Evolutionary conservation across 2,113 vertebrate species (phyloP), one percentile per base, ranked within the genome.

Genomic region (Myiozetetes cayanensis): DNA sequence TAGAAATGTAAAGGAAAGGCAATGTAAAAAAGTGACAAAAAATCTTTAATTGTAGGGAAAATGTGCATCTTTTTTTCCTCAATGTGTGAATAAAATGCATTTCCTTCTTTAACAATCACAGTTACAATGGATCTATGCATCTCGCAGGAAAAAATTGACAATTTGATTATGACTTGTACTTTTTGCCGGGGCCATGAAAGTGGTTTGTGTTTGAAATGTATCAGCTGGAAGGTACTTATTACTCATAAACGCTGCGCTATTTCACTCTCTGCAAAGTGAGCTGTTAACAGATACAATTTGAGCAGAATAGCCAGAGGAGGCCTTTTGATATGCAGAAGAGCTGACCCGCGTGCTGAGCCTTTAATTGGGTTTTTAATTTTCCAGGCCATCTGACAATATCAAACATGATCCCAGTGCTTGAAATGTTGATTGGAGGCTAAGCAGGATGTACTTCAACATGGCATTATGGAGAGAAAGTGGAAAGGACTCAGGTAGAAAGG

Each of bases 351-450:
- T 98, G 98, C 98, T 98, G 98, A 99, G 99, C 98, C 99, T 99
- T 99, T 99, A 99, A 99, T 99, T 99, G 99, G 99, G 98, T 99
- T 99, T 99, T 99, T 99, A 99, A 99, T 99, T 99, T 99, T 99
- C 99, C 99, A 99, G 99, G 98, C 99, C 99, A 99, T 99, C 99
- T 99, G 99, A 99, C 99, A 99, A 99, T 99, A 99, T 99, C 99
- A 99, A 99, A 99, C 99, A 99, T 99, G 99, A 99, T 99, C 99
- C 99, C 98, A 98, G 98, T 98, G 98, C 98, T 99, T 98, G 98
- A 98, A 98, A 99, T 98, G 97, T 98, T 98, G 99, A 99, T 98
- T 99, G 98, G 98, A 98, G 98, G 98, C 98, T 97, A 98, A 98
- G 98, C 98, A 98, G 98, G 98, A 99, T 98, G 98, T 98, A 98